phyloP scores from a whole-genome alignment of 1,140 invertebrate genomes.

The Belonocnema kinseyi region DNA sequence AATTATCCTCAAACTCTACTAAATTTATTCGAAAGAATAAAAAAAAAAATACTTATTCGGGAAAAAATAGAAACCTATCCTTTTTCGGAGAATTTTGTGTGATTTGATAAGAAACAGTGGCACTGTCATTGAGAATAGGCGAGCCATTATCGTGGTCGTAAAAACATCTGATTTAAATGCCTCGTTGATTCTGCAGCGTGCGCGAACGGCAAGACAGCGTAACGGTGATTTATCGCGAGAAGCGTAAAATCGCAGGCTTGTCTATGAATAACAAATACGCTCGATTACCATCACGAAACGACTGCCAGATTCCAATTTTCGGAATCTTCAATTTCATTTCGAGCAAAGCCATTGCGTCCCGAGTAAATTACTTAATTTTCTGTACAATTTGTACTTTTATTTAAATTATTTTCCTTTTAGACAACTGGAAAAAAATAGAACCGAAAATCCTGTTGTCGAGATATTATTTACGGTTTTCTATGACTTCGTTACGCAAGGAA shows the following conservation, averaged over 20 bases:
- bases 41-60: no score
- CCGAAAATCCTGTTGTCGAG: no score
- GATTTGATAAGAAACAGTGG: constrained; percentile 14
- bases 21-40: no score
- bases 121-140: constrained; percentile 25
- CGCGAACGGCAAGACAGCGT: constrained; percentile 7
- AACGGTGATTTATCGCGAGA: constrained; percentile 31
- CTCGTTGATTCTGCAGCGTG: constrained; percentile 18
- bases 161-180: constrained; percentile 28
- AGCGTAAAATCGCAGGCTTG: constrained; percentile 18
- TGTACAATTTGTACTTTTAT: not conserved
- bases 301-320: not conserved
- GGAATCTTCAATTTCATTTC: constrained; percentile 23
- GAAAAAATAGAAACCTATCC: not conserved
- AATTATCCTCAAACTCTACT: no score
- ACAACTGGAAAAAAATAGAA: no score
- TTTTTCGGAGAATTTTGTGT: not conserved
- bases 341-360: not conserved
- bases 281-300: constrained; percentile 27
- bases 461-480: no score
- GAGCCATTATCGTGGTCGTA: constrained; percentile 22
- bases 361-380: constrained; percentile 11
- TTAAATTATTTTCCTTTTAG: not conserved
- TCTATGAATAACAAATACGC: constrained; percentile 28
- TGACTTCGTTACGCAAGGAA: no score